Base-by-base conservation (phyloP, 2,113 vertebrate genomes). In the Zeus faber region DNA sequence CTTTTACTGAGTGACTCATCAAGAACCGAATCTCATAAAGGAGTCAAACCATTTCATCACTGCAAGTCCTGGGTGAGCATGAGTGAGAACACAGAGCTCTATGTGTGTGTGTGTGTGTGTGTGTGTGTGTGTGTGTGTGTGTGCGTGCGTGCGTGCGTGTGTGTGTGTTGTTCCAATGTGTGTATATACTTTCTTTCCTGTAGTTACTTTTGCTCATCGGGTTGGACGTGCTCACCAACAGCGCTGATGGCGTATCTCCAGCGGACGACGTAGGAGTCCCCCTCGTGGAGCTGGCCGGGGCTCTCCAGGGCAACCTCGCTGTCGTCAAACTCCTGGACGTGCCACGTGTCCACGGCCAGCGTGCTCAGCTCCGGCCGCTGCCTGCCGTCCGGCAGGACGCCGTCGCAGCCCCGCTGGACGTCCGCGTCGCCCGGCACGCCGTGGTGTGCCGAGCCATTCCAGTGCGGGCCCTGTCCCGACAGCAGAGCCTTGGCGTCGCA, bases 231-330 rank as follows among this genome's bases (percentile, higher is more conserved):
- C 84, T 56, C 16, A 88, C 89, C 89, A 2, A 48, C 24, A 9
- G 52, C 11, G 49, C 8, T 52, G 49, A 86, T 41, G 43, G 3
- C 57, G 71, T 89, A 89, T 0, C 59, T 88, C 90, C 88, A 90
- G 71, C 83, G 71, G 37, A 91, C 25, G 55, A 89, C 75, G 18
- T 91, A 91, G 1, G 89, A 82, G 54, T 88, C 85, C 16, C 72
- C 84, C 47, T 91, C 86, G 11, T 89, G 73, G 13, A 92, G 81
- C 72, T 91, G 91, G 1, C 89, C 87, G 0, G 46, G 48, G 63
- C 80, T 85, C 58, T 85, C 78, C 27, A 85, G 31, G 0, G 74
- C 63, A 6, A 81, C 35, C 31, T 79, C 70, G 6, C 77, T 67
- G 50, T 85, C 77, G 0, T 79, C 89, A 20, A 75, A 78, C 61